These are phyloP conservation scores for Brachyistius frenatus DNA, from an alignment of 2,113 vertebrate species.

Conservation along the genomic window DNA sequence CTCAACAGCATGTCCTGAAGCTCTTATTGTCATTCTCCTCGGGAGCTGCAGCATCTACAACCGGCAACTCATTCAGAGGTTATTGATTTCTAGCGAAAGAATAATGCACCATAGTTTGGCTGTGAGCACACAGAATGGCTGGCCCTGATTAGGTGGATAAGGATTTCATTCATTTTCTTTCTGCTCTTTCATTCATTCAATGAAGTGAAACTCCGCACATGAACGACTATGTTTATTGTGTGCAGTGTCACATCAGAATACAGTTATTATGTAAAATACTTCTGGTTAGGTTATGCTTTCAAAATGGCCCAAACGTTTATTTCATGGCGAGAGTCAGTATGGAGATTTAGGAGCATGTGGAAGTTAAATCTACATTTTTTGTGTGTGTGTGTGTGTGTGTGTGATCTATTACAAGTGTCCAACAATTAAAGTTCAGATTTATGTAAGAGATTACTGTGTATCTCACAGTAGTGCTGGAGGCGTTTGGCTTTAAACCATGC, in stretches of 20 bases:
- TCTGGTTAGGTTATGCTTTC: neutral
- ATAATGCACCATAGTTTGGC: conserved; percentile 55
- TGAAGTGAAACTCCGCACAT: conserved; percentile 32
- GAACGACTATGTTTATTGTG: conserved; percentile 3
- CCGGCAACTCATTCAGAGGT: conserved; percentile 48
- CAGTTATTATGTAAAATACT: neutral
- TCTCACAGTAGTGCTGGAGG: conserved; percentile 27
- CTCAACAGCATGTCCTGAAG: conserved; percentile 34
- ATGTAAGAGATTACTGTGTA: conserved; percentile 2
- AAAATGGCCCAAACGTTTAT: neutral
- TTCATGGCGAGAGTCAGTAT: neutral
- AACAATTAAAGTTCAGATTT: conserved; percentile 32
- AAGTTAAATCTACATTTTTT: neutral
- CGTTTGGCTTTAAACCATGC: conserved; percentile 39
- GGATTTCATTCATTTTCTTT: conserved; percentile 45
- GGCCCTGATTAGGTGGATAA: conserved; percentile 29
- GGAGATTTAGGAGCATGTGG: neutral
- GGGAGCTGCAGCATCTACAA: conserved; percentile 16
- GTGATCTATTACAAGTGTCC: conserved; percentile 21
- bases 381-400: too few species aligned
- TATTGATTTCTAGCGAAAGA: conserved; percentile 59
- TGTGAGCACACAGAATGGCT: conserved; percentile 41
- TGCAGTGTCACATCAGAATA: neutral
- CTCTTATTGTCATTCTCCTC: conserved; percentile 28
- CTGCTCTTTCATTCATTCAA: conserved; percentile 18